Base-by-base conservation (phyloP, 1,140 invertebrate species). In the Brachystomella parvula region DNA sequence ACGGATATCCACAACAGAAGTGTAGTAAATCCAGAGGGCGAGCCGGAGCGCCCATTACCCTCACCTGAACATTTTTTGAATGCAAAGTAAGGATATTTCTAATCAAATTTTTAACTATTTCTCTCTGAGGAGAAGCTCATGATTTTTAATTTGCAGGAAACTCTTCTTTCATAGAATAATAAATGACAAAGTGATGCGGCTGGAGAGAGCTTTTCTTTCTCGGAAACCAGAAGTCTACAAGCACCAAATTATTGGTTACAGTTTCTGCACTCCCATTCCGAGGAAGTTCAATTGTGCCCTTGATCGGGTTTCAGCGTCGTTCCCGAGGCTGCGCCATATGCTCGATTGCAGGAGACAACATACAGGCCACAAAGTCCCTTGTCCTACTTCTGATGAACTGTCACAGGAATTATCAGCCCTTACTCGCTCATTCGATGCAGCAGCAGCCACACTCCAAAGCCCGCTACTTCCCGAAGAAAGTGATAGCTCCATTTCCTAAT, bases 391-490 rank as follows among this genome's bases (percentile, higher is more conserved):
- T 15, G 15, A 26, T 6, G 24, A 58, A 57, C 65, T 59, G n/a
- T 33, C 47, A 21, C 63, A 63, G 56, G 47, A 66, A 66, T 53
- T 71, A 35, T 35, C 66, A 21, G 65, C 64, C 17, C 61, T 71
- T 19, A 59, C 65, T 26, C 63, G 66, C 26, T 61, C 63, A n/a
- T 44, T 71, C n/a, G 66, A 71, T 58, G 66, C 69, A 15, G 59
- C 66, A 21, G 66, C 69, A n/a, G 71, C 71, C 24, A 49, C 67
- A 33, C 33, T 72, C 39, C 71, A 72, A 67, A 72, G 71, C 58
- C 71, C 71, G 19, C 68, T 72, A 24, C 58, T 72, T 17, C 70
- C 70, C 21, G 70, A 72, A 68, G 70, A 72, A 47, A 72, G 65
- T 67, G 70, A 72, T 53, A 60, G 49, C 24, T 53, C 49, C 49